Percentiles rank a stretch among this genome's conserved stretches.
Evolutionary conservation across 2,888 invertebrate genomes (phyloP).

Genomic region (Pelosia muscerda): DNA sequence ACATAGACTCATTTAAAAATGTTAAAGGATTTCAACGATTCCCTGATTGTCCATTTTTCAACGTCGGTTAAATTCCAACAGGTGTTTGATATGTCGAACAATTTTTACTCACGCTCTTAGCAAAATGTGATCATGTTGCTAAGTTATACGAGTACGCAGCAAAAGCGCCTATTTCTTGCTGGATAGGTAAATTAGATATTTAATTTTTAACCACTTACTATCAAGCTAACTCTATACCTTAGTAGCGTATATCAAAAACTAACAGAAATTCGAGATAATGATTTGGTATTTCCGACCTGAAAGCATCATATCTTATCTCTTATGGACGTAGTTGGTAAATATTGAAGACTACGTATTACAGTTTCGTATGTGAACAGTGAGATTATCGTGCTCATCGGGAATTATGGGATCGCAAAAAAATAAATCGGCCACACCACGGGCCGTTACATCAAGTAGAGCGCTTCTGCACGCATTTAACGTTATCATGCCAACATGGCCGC

Average conservation of each 20-base stretch:
- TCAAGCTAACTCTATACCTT: not conserved
- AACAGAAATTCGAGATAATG: not conserved
- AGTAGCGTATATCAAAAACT: not conserved
- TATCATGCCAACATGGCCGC: constrained; percentile 57
- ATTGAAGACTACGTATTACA: not conserved
- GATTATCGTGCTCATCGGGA: constrained; percentile 28
- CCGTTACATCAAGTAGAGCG: constrained; percentile 77
- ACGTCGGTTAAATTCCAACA: no score
- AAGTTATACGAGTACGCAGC: no score
- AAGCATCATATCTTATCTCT: not conserved
- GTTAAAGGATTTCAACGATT: no score
- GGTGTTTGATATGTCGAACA: no score
- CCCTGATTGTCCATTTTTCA: no score
- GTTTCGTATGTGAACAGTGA: constrained; percentile 8
- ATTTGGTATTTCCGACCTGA: not conserved
- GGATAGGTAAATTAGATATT: no score
- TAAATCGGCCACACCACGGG: constrained; percentile 61
- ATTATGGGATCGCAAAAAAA: constrained; percentile 61
- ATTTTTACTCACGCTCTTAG: no score
- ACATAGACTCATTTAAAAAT: no score
- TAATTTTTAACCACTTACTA: not conserved
- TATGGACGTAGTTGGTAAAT: not conserved
- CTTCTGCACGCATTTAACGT: constrained; percentile 70
- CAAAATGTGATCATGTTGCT: no score
- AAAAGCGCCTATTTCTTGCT: no score